Evolutionary conservation across 2,888 invertebrate genomes (phyloP).

Genomic region (Halocaridina rubra): DNA sequence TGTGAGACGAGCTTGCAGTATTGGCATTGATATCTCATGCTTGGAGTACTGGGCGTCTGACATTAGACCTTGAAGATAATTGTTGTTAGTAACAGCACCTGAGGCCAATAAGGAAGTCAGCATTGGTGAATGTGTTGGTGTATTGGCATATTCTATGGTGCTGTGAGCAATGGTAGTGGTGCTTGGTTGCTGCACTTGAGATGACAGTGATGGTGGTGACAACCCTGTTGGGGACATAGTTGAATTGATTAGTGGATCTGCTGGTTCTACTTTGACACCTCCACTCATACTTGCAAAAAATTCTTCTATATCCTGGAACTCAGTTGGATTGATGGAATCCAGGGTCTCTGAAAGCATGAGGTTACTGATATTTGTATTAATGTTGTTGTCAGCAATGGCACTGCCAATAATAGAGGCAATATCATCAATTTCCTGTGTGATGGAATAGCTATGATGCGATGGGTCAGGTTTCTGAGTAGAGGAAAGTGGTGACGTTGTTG

Average conservation of each 20-base stretch:
- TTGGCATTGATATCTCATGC: constrained; percentile 53
- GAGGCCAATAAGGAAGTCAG: constrained; percentile 79
- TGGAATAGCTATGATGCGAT: constrained; percentile 41
- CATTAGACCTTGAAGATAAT: constrained; percentile 56
- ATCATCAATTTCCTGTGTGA: constrained; percentile 66
- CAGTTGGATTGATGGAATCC: constrained; percentile 63
- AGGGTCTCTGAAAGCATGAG: constrained; percentile 74
- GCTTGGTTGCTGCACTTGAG: constrained; percentile 59
- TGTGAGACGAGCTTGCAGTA: constrained; percentile 59
- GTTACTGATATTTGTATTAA: constrained; percentile 48
- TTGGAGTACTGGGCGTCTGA: constrained; percentile 53
- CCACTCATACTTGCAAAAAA: constrained; percentile 79
- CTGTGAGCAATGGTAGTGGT: constrained; percentile 70
- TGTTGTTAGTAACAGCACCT: constrained; percentile 61
- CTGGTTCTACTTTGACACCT: constrained; percentile 55
- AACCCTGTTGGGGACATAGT: constrained; percentile 60
- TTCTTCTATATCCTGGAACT: constrained; percentile 82
- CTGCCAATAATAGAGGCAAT: constrained; percentile 74
- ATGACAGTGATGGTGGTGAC: constrained; percentile 45
- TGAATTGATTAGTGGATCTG: constrained; percentile 49
- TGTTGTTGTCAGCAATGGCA: constrained; percentile 74
- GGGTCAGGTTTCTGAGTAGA: constrained; percentile 71
- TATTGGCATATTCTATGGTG: constrained; percentile 69
- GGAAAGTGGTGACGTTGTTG: constrained; percentile 75
- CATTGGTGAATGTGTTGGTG: constrained; percentile 73